These are phyloP conservation scores for Tipula vernalis DNA, from an alignment of 2,888 invertebrate species.

Conservation along the genomic window DNA sequence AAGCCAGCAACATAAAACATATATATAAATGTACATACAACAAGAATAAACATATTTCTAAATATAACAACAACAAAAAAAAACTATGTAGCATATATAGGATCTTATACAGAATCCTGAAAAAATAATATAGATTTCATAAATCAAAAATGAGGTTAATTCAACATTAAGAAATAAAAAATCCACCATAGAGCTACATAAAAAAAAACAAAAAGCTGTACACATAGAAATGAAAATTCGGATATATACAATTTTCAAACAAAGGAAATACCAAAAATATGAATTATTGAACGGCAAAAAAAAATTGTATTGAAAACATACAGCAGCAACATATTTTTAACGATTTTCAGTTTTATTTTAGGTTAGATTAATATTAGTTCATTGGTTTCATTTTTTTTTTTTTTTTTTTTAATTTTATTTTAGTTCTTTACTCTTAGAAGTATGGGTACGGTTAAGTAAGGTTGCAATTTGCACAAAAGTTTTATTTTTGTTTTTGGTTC, in stretches of 20 bases:
- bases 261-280: not conserved
- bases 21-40: not conserved
- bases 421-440: not conserved
- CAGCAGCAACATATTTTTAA: not conserved
- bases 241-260: not conserved
- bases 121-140: not conserved
- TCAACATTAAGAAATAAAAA: slow-evolving; percentile 4
- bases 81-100: not conserved
- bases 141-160: slow-evolving; percentile 4
- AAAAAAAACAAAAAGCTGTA: not conserved
- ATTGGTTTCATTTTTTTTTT: not conserved
- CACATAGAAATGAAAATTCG: slow-evolving; percentile 4
- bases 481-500: not conserved
- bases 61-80: not conserved
- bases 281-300: not conserved
- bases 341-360: not conserved
- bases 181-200: not conserved
- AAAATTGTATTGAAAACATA: not conserved
- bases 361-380: not conserved
- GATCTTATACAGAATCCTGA: not conserved
- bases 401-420: not conserved
- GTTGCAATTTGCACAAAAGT: not conserved
- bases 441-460: not conserved
- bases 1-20: not conserved
- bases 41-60: not conserved